phyloP scores from a whole-genome alignment of 2,888 invertebrate species.

The Drosophila paramelanica region DNA sequence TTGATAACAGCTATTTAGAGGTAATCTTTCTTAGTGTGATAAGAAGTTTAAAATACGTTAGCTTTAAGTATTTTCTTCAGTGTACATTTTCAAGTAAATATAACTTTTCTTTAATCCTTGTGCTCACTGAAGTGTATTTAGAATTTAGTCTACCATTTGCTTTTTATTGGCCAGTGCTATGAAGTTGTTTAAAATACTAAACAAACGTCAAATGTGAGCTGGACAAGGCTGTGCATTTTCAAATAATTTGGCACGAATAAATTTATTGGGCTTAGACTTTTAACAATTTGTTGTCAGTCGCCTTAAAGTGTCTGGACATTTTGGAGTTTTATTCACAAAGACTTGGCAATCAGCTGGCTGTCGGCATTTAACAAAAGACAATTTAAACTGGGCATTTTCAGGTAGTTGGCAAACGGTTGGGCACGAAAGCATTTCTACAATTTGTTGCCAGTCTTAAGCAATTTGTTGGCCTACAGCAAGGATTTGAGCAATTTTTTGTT shows the following conservation, averaged over 20 bases:
- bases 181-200: constrained; percentile 1
- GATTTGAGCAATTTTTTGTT: constrained; percentile 22
- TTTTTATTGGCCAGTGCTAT: constrained; percentile 5
- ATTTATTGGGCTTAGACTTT: constrained; percentile 4
- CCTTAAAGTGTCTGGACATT: constrained; percentile 24
- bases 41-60: no score
- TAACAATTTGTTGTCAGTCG: constrained; percentile 29
- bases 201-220: constrained; percentile 4
- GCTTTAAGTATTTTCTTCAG: no score
- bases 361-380: constrained; percentile 21
- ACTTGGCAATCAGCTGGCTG: constrained; percentile 28
- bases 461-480: constrained; percentile 49
- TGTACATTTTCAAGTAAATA: no score
- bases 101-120: no score
- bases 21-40: no score
- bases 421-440: constrained; percentile 37
- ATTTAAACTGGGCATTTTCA: constrained; percentile 20
- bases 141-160: constrained; percentile 4
- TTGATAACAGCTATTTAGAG: background rate
- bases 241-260: background rate
- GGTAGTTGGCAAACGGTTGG: constrained; percentile 11
- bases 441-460: constrained; percentile 56
- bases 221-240: constrained; percentile 19
- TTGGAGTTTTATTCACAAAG: background rate
- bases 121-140: constrained; percentile 20